These are phyloP conservation scores for Serilophus lunatus DNA, from an alignment of 2,113 vertebrate genomes.

Conservation along the genomic window DNA sequence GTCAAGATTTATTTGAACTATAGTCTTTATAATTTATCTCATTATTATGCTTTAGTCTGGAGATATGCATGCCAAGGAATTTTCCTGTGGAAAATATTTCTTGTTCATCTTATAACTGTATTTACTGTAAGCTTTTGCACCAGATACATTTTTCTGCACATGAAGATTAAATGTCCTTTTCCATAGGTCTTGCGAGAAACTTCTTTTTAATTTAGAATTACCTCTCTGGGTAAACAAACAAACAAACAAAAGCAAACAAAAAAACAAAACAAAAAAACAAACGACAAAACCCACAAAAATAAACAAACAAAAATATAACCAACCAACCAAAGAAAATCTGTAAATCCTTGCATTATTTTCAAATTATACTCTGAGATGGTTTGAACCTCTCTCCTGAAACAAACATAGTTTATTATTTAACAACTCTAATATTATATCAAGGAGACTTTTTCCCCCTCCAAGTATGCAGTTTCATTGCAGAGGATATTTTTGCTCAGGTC, in stretches of 20 bases:
- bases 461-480: not conserved
- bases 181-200: not conserved
- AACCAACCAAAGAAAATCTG: not conserved
- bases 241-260: too few species aligned
- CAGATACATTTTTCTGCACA: not conserved
- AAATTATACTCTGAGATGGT: not conserved
- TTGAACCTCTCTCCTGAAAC: not conserved
- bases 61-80: not conserved
- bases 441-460: rapidly evolving
- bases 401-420: not conserved
- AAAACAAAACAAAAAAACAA: too few species aligned
- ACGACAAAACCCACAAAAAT: too few species aligned
- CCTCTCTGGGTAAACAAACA: not conserved
- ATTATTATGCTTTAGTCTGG: not conserved
- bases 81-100: not conserved
- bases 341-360: not conserved
- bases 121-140: not conserved
- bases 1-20: not conserved
- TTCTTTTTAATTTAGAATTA: not conserved
- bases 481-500: not conserved
- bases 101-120: not conserved
- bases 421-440: not conserved
- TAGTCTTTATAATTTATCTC: not conserved
- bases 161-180: not conserved
- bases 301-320: not conserved